phyloP scores from a whole-genome alignment of 2,113 vertebrate genomes.

The Sinocyclocheilus grahami region DNA sequence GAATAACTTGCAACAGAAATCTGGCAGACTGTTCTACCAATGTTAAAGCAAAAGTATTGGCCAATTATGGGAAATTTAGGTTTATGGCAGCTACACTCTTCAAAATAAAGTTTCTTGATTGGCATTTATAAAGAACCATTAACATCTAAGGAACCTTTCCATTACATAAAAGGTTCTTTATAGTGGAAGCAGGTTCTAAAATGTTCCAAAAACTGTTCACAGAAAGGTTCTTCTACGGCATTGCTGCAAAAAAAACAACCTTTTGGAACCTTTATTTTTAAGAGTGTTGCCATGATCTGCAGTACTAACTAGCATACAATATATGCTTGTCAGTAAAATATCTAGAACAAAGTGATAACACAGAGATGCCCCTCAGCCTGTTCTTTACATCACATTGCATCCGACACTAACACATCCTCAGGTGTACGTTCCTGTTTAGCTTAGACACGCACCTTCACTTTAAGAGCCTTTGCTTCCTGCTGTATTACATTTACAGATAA shows the following conservation, averaged over 20 bases:
- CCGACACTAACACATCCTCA: conserved; percentile 7
- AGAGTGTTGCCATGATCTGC: background rate
- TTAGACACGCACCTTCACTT: background rate
- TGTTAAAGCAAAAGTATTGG: background rate
- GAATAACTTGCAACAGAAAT: background rate
- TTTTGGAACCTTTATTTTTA: background rate
- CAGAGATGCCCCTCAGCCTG: background rate
- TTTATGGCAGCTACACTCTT: background rate
- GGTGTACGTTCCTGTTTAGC: background rate
- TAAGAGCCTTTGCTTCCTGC: conserved; percentile 15
- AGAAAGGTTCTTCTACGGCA: background rate
- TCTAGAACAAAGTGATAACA: conserved; percentile 9
- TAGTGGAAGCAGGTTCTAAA: background rate
- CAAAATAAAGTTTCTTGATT: background rate
- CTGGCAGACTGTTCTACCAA: background rate
- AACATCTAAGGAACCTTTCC: background rate
- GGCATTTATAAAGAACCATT: background rate
- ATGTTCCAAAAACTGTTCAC: background rate
- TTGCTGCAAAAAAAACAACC: background rate
- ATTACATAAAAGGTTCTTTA: background rate
- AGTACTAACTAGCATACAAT: background rate
- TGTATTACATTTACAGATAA: conserved; percentile 37
- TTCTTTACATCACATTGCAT: conserved; percentile 5
- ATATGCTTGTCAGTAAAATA: conserved; percentile 6
- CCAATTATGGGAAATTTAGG: background rate